These are phyloP conservation scores for Aproaerema taeniolella DNA, from an alignment of 2,888 invertebrate genomes.

Conservation along the genomic window DNA sequence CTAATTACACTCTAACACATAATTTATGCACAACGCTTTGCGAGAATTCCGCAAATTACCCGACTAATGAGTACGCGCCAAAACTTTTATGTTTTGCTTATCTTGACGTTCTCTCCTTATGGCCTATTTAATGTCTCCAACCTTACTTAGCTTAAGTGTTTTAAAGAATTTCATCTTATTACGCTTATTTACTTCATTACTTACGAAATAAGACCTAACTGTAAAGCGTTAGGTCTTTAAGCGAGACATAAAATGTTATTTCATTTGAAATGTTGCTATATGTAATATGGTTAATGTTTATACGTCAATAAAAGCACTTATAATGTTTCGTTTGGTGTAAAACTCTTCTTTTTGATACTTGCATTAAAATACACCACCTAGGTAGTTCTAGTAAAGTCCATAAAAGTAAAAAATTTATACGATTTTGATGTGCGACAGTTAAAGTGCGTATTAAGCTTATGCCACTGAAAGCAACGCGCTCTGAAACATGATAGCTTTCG, in stretches of 20 bases:
- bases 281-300: neutral
- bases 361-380: no score
- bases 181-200: conserved; percentile 1
- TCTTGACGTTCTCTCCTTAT: conserved; percentile 3
- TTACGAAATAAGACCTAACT: no score
- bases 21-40: conserved; percentile 5
- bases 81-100: conserved; percentile 11
- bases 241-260: conserved; percentile 4
- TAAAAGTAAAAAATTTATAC: no score
- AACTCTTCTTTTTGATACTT: no score
- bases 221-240: neutral
- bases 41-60: conserved; percentile 7
- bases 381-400: no score
- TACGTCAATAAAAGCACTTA: conserved; percentile 1
- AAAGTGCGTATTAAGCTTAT: no score
- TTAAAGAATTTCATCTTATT: no score
- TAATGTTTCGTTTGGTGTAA: no score
- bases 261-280: neutral
- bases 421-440: no score
- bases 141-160: no score
- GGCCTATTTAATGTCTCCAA: conserved; percentile 3
- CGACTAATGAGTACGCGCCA: conserved; percentile 8
- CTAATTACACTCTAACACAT: conserved; percentile 5
- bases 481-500: no score
- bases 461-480: no score